Evolutionary conservation across 2,113 vertebrate genomes (phyloP).

Genomic region (Lophura nycthemera): DNA sequence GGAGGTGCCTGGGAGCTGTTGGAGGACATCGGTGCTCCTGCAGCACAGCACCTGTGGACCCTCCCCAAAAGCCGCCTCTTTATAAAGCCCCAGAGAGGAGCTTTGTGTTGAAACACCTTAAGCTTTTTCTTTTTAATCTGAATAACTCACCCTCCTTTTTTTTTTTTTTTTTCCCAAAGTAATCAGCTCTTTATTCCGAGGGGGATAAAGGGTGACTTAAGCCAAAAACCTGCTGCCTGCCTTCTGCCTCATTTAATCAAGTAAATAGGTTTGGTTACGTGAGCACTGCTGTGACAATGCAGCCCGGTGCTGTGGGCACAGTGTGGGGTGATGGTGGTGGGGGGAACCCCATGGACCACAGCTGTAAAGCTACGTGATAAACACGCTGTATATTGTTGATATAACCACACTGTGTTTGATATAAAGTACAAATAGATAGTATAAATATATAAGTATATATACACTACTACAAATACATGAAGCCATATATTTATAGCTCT

Average conservation of each 20-base stretch:
- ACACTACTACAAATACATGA: neutral
- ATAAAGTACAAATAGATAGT: neutral
- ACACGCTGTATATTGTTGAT: neutral
- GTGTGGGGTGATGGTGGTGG: neutral
- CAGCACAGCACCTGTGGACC: accelerated
- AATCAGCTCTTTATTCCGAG: conserved; percentile 60
- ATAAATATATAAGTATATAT: neutral
- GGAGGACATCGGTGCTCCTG: neutral
- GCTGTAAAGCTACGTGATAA: neutral
- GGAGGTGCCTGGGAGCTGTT: neutral
- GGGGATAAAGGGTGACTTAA: conserved; percentile 42
- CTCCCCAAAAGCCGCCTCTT: neutral
- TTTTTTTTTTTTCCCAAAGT: neutral
- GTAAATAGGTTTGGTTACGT: neutral
- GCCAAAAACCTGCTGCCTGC: neutral
- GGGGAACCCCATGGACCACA: neutral
- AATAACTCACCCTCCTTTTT: neutral
- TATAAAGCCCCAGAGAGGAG: conserved; percentile 46
- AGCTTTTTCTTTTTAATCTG: conserved; percentile 56
- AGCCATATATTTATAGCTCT: neutral
- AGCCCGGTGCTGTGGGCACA: neutral
- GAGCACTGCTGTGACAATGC: neutral
- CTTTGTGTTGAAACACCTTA: conserved; percentile 33
- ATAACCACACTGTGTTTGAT: neutral
- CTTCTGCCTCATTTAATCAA: conserved; percentile 39